Conservation (phyloP, 2,113 vertebrate genomes). For the Mustela nigripes region DNA sequence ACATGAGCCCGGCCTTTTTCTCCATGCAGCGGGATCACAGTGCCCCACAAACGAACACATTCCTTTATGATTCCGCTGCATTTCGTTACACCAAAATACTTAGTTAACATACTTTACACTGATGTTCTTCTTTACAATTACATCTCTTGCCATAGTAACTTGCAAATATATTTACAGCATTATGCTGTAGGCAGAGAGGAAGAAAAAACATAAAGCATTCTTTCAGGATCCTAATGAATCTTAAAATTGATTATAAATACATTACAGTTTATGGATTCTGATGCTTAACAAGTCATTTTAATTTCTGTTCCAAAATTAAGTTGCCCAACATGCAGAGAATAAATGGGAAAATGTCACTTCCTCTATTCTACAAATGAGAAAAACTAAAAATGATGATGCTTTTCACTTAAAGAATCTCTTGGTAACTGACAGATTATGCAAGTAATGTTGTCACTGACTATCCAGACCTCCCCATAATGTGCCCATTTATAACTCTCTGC, state of each 20-base stretch:
- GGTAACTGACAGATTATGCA: neutral
- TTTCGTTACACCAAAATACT: slow-evolving; percentile 32
- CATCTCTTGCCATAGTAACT: slow-evolving; percentile 40
- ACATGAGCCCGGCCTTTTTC: slow-evolving; percentile 7
- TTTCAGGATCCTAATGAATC: slow-evolving; percentile 41
- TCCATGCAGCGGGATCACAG: neutral
- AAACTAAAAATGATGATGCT: neutral
- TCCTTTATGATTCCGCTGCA: slow-evolving; percentile 10
- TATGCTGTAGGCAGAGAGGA: neutral
- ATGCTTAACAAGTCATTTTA: neutral
- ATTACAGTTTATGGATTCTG: neutral
- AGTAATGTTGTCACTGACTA: neutral
- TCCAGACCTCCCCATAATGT: neutral
- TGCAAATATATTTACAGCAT: slow-evolving; percentile 45
- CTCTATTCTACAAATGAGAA: neutral
- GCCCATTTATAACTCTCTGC: neutral
- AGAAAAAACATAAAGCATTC: slow-evolving; percentile 29
- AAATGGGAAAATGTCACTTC: neutral
- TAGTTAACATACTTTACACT: slow-evolving; percentile 11
- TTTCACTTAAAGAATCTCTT: slow-evolving; percentile 4
- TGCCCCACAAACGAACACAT: neutral
- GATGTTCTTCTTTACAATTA: slow-evolving; percentile 54
- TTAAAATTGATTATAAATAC: slow-evolving; percentile 38
- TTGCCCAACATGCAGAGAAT: neutral
- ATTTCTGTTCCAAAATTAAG: neutral